Base-by-base conservation (phyloP, 2,888 invertebrate genomes). In the Plemyria rubiginata region DNA sequence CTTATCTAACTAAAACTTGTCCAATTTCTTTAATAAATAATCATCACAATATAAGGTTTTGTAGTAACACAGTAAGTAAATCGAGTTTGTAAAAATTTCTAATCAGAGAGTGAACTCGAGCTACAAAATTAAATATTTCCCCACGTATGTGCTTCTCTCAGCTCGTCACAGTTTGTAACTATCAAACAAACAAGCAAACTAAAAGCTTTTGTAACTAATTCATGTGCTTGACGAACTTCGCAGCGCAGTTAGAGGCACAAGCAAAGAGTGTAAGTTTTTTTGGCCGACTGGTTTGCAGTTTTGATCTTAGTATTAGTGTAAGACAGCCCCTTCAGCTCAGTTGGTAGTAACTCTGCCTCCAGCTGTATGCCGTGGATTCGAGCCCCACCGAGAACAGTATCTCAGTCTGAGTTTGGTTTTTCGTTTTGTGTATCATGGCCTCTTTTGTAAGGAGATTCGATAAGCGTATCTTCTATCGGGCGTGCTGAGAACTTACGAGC, bases 131-230 rank as follows among this genome's bases (percentile, higher is more conserved):
- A 9, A 38, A 48, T 48, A 48, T 48, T 48, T n/a, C n/a, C 48
- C 12, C 22, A 48, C 12, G 12, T 28, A 22, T 28, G 43, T 43
- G 4, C 16, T 22, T 0, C 48, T 12, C 43, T 43, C 15, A 43
- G 9, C n/a, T 28, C 48, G 28, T 48, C 28, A 22, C 16, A 48
- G 48, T 48, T 48, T n/a, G 48, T 29, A 48, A 48, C 48, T 28
- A 28, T n/a, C 48, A 48, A 48, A 46, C 46, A 46, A 46, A 12
- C 22, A 22, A 48, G 48, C n/a, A 22, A 46, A 48, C 22, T 48
- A 48, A 29, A 48, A 28, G 11, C 36, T 15, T 43, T 2, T 43
- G 13, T 43, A 43, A 43, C 43, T n/a, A 40, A 12, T 5, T 40
- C 13, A 8, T 15, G 8, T 43, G 43, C 15, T 43, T 43, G 43